Evolutionary conservation across 2,888 invertebrate species (phyloP).

Genomic region (Oligia fasciuncula): DNA sequence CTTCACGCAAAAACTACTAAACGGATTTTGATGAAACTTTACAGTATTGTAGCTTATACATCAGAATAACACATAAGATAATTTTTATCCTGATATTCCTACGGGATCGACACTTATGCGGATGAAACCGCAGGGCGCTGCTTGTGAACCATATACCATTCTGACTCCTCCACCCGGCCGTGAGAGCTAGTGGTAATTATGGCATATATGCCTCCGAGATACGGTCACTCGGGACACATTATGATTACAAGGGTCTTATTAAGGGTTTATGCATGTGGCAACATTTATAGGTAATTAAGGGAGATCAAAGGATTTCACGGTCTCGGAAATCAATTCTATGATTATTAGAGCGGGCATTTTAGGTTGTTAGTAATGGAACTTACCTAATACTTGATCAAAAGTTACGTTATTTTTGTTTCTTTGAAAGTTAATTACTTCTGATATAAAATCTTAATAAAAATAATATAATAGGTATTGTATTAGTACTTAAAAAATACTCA

Average conservation of each 20-base stretch:
- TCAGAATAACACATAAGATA: no score
- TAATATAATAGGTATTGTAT: no score
- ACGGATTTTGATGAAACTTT: no score
- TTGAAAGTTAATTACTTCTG: background rate
- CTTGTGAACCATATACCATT: slow-evolving; percentile 5
- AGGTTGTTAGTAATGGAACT: background rate
- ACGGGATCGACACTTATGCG: no score
- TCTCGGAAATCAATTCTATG: slow-evolving; percentile 39
- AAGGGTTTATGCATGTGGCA: slow-evolving; percentile 29
- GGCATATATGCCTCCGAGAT: slow-evolving; percentile 54
- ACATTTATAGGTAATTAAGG: slow-evolving; percentile 41
- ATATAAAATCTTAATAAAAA: no score
- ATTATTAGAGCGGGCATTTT: background rate
- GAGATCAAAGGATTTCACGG: slow-evolving; percentile 44
- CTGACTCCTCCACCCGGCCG: background rate
- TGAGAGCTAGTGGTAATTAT: slow-evolving; percentile 55
- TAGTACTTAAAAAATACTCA: background rate
- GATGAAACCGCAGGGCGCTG: no score
- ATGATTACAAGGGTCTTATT: slow-evolving; percentile 41
- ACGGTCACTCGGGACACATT: slow-evolving; percentile 37
- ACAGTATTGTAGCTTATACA: no score
- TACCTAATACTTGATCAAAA: background rate
- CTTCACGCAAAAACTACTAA: no score
- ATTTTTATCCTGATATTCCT: no score
- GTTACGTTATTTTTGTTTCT: background rate